phyloP scores from a whole-genome alignment of 2,888 invertebrate species.

The Eudiplozoon nipponicum region DNA sequence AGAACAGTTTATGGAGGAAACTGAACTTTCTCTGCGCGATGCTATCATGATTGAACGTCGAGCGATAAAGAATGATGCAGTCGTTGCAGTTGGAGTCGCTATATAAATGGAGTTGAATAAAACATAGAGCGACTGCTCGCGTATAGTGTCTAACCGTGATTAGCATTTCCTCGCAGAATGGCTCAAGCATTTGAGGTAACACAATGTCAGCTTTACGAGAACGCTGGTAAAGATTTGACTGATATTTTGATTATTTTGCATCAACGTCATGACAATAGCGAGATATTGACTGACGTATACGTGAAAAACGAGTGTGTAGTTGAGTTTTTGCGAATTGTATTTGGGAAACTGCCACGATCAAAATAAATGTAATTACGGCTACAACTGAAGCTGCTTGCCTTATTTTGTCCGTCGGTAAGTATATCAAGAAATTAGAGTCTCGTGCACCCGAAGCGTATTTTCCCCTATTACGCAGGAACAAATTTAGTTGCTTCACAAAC shows the following conservation, averaged over 20 bases:
- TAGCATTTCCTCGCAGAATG: conserved; percentile 59
- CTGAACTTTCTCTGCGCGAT: conserved; percentile 82
- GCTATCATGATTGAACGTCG: conserved; percentile 96
- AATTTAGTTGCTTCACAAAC: no score
- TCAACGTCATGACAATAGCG: conserved; percentile 66
- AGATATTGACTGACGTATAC: conserved; percentile 72
- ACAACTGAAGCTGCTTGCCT: conserved; percentile 74
- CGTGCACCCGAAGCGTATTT: no score
- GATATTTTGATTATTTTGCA: conserved; percentile 78
- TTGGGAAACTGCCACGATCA: conserved; percentile 86
- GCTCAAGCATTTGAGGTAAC: conserved; percentile 79
- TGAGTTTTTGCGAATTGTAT: conserved; percentile 62
- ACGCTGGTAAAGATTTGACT: conserved; percentile 91
- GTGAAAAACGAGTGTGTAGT: conserved; percentile 63
- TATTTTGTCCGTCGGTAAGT: conserved; percentile 82
- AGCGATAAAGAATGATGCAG: conserved; percentile 75
- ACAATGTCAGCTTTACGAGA: conserved; percentile 81
- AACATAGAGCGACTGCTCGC: conserved; percentile 54
- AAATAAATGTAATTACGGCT: conserved; percentile 73
- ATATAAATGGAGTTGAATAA: conserved; percentile 90
- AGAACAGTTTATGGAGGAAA: conserved; percentile 91
- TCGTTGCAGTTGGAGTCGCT: conserved; percentile 83
- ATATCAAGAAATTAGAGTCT: conserved; percentile 89
- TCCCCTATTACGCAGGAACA: no score
- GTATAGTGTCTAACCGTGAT: conserved; percentile 61